phyloP scores from a whole-genome alignment of 2,888 invertebrate species.

The Xylocampa areola region DNA sequence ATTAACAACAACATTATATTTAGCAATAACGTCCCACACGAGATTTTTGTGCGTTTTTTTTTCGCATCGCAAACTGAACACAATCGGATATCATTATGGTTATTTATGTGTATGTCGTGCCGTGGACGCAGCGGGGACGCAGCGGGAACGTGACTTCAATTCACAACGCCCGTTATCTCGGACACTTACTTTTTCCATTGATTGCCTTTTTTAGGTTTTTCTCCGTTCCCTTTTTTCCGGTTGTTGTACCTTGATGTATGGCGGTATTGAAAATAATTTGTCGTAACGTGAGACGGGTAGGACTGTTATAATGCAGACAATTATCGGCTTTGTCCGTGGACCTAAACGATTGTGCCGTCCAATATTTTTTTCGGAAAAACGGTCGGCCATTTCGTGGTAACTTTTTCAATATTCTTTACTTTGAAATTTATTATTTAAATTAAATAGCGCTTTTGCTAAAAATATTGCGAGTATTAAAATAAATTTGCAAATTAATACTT shows the following conservation, averaged over 20 bases:
- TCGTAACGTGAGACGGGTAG: constrained; percentile 31
- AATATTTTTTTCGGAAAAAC: constrained; percentile 39
- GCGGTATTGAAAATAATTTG: constrained; percentile 58
- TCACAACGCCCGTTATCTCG: constrained; percentile 68
- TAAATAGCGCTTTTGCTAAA: too few species aligned
- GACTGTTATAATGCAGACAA: constrained; percentile 49
- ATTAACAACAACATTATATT: constrained; percentile 58
- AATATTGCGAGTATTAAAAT: too few species aligned
- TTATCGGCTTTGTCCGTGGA: constrained; percentile 44
- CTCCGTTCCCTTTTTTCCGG: constrained; percentile 44
- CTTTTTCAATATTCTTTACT: constrained; percentile 30
- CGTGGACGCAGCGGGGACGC: constrained; percentile 75
- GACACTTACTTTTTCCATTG: constrained; percentile 68
- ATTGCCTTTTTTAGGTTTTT: constrained; percentile 66
- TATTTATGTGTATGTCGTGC: constrained; percentile 84
- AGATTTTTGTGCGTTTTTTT: constrained; percentile 61
- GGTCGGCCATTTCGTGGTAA: constrained; percentile 29
- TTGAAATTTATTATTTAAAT: too few species aligned
- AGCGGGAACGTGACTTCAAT: constrained; percentile 76
- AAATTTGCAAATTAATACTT: too few species aligned
- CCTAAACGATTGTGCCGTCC: constrained; percentile 36
- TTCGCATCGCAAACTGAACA: constrained; percentile 71
- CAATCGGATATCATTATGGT: constrained; percentile 86
- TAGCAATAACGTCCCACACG: constrained; percentile 51
- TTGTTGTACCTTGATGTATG: constrained; percentile 54